Evolutionary conservation across 1,140 invertebrate species (phyloP).

Genomic region (Pseudomyrmex gracilis): DNA sequence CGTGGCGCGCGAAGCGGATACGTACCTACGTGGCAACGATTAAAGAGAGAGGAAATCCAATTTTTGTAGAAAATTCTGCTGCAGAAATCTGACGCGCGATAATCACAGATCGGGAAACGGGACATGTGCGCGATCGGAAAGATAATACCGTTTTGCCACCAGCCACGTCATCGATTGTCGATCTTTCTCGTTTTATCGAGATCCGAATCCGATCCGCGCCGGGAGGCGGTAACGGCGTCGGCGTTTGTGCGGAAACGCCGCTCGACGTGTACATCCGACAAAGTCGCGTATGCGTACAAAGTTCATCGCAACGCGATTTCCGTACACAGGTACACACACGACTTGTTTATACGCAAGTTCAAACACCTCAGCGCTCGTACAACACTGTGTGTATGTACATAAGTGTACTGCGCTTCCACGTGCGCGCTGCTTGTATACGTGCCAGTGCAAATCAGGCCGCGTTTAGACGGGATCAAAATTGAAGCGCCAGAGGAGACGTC

Average conservation of each 20-base stretch:
- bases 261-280: not conserved
- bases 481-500: slow-evolving; percentile 58
- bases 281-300: too few relatives aligned
- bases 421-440: slow-evolving; percentile 64
- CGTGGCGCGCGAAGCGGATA: too few relatives aligned
- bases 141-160: slow-evolving; percentile 34
- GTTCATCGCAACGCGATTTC: slow-evolving; percentile 42
- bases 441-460: slow-evolving; percentile 62
- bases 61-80: not conserved
- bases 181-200: slow-evolving; percentile 2
- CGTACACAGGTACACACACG: slow-evolving; percentile 24
- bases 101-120: too few relatives aligned
- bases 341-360: slow-evolving; percentile 65
- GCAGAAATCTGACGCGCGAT: not conserved
- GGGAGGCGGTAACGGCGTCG: too few relatives aligned
- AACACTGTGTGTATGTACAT: slow-evolving; percentile 30
- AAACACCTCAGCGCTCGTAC: slow-evolving; percentile 63
- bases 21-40: too few relatives aligned
- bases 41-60: too few relatives aligned
- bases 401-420: slow-evolving; percentile 36
- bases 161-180: not conserved
- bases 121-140: too few relatives aligned
- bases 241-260: too few relatives aligned
- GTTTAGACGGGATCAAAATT: slow-evolving; percentile 70
- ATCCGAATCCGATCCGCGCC: not conserved